A percentile compares a stretch with the other conserved stretches of the same genome.
Conservation (phyloP, 2,888 invertebrate species). For the Luperina testacea region DNA sequence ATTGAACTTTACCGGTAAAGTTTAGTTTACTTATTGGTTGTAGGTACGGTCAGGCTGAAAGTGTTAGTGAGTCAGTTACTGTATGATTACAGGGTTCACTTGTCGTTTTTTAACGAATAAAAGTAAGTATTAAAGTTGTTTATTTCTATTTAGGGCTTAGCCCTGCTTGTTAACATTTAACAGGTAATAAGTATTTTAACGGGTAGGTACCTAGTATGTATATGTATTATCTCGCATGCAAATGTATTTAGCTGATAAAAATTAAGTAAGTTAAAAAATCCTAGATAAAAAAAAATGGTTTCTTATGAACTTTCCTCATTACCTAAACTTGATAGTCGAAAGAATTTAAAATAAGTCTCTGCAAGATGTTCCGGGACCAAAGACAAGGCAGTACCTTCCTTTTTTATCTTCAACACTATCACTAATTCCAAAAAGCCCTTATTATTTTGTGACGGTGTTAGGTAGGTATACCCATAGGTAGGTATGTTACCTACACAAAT, state of each 20-base stretch:
- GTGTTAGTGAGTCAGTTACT: slow-evolving; percentile 59
- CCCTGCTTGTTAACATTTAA: neutral
- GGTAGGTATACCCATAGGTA: neutral
- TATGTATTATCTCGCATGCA: neutral
- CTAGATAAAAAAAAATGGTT: too few species aligned
- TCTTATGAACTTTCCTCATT: neutral
- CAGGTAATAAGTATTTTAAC: neutral
- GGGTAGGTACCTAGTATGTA: neutral
- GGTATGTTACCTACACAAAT: neutral
- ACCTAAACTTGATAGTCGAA: neutral
- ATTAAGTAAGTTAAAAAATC: neutral
- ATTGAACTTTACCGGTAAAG: slow-evolving; percentile 53
- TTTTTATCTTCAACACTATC: neutral
- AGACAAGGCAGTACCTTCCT: neutral
- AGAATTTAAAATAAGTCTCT: neutral
- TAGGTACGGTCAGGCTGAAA: slow-evolving; percentile 34
- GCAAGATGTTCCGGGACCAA: neutral
- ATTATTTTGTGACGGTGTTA: neutral
- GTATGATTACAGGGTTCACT: slow-evolving; percentile 56
- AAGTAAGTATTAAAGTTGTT: slow-evolving; percentile 58
- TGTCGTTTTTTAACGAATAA: slow-evolving; percentile 54
- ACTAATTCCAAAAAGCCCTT: neutral
- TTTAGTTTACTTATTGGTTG: slow-evolving; percentile 35
- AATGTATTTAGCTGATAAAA: neutral
- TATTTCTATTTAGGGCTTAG: slow-evolving; percentile 7